Conservation (phyloP, 53 echinoderm and acorn worm genomes). For the Zoroaster sp. region DNA sequence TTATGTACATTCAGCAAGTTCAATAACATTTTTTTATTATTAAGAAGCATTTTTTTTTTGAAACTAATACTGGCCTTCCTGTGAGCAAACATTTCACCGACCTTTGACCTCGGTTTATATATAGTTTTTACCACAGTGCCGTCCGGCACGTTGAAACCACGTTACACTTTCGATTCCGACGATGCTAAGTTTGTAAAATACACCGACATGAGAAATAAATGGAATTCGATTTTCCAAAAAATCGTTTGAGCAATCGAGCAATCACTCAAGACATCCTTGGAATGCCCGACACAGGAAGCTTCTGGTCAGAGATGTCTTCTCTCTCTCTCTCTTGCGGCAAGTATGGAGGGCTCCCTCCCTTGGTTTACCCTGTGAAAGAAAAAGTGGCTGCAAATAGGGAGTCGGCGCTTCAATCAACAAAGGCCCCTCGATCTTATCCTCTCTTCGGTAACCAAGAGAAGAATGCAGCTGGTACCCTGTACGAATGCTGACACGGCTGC, state of each 20-base stretch:
- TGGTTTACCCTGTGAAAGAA: not conserved
- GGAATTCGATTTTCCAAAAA: too few relatives aligned
- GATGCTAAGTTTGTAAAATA: too few relatives aligned
- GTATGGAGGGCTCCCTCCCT: not conserved
- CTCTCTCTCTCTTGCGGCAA: not conserved
- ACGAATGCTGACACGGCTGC: too few relatives aligned
- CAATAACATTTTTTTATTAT: not conserved
- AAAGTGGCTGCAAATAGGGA: not conserved
- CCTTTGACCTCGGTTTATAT: not conserved
- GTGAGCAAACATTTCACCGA: not conserved
- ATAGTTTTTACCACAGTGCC: too few relatives aligned
- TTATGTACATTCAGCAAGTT: slow-evolving; percentile 18
- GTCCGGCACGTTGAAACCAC: too few relatives aligned
- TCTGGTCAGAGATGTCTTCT: not conserved
- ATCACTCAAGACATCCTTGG: too few relatives aligned
- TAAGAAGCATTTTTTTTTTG: not conserved
- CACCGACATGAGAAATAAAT: too few relatives aligned
- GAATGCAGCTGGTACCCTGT: not conserved
- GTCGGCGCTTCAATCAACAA: not conserved
- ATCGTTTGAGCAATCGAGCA: too few relatives aligned
- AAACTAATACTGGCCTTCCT: slow-evolving; percentile 10
- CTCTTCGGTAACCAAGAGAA: not conserved
- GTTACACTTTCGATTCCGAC: too few relatives aligned
- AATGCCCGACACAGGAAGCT: not conserved
- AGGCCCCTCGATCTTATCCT: not conserved